Base-by-base conservation (phyloP, 1,140 invertebrate species). In the Cotesia vestalis region DNA sequence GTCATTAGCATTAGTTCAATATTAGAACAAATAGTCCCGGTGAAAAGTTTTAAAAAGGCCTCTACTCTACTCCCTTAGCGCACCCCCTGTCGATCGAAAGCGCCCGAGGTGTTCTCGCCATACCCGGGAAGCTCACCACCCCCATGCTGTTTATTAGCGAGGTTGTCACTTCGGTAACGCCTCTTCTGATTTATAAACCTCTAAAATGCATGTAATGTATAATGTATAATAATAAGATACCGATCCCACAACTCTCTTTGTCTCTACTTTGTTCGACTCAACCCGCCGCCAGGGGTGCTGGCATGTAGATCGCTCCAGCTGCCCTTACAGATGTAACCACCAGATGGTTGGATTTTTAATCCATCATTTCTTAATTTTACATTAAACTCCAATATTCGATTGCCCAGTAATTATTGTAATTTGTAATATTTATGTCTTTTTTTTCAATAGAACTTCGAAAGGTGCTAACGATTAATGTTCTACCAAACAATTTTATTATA, bases 131-230 rank as follows among this genome's bases (percentile, higher is more conserved):
- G 38, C 38, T 4, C n/a, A 59, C n/a, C 27, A 66, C 17, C 57
- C 11, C 52, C 27, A 27, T 27, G 27, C 40, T 57, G 66, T 77
- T 77, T 77, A 77, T 75, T 77, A 77, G 75, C 69, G 73, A 77
- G 73, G 72, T 75, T 75, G 76, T 77, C 76, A 75, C 70, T 77
- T 77, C 36, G 71, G 71, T 46, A 69, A 75, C 73, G 76, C 73
- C 73, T 77, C 69, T 71, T 35, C 57, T 77, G 76, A 77, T 77
- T 77, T 77, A 77, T 73, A 73, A 70, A 64, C 67, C 35, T 62
- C 69, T 68, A 57, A 73, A 34, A 70, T 53, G 53, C 35, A n/a
- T 53, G 36, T 5, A 34, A 70, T 53, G 53, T 46, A n/a, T 38
- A 53, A 14, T 66, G 9, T 8, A 9, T 9, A 46, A 46, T 46